Base-by-base conservation (phyloP, 53 echinoderm and acorn worm genomes). In the Luidia sarsii region DNA sequence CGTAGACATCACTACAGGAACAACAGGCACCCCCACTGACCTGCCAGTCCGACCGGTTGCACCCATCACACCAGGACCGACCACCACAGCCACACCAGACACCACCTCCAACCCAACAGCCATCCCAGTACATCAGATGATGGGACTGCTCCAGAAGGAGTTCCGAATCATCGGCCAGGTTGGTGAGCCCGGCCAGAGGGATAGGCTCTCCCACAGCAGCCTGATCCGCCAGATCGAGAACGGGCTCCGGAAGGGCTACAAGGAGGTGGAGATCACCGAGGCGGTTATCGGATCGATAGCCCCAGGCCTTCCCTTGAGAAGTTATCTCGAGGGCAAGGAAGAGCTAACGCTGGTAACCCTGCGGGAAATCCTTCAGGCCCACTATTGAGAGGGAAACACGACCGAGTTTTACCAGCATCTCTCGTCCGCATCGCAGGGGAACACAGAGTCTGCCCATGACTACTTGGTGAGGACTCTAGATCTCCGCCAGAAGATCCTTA, bases 131-230 rank as follows among this genome's bases (percentile, higher is more conserved):
- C n/a, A n/a, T n/a, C n/a, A n/a, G n/a, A n/a, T n/a, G n/a, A n/a
- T n/a, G n/a, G n/a, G n/a, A n/a, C n/a, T n/a, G n/a, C n/a, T n/a
- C n/a, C n/a, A 11, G 41, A 41, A 41, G 41, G 41, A 41, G 11
- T 41, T 41, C 41, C 41, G 41, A 11, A 11, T 41, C 41, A 11
- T 41, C 41, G 83, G 68, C 48, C 82, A 83, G 41, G 37, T 85
- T 38, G 88, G 88, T 2, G 75, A 88, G 59, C 84, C 75, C 19
- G 84, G 74, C 0, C 88, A 92, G 46, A 67, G 50, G 31, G 85
- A 92, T 22, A 35, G 68, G 35, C 33, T 89, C 24, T 54, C 64
- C 4, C 85, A 67, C 46, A 38, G 60, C 14, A 74, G 74, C 53
- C 63, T 87, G 28, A 54, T 64, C 25, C 54, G 55, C 0, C 81